These are phyloP conservation scores for Enchytraeus crypticus DNA, from an alignment of 2,888 invertebrate species.

Conservation along the genomic window DNA sequence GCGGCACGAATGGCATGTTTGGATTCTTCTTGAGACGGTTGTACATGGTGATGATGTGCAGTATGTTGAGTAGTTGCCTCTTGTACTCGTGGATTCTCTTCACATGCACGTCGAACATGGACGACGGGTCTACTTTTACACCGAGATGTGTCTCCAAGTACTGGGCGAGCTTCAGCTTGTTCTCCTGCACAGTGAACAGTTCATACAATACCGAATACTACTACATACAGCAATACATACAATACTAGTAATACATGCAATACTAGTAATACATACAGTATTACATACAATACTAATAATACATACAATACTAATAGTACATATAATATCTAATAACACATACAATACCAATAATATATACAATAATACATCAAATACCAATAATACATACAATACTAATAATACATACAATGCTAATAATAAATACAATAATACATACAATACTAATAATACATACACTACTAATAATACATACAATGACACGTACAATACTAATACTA, in stretches of 20 bases:
- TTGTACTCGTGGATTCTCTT: conserved; percentile 99
- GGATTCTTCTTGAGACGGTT: conserved; percentile 96
- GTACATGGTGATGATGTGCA: conserved; percentile 85
- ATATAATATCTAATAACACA: neutral
- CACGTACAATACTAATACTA: too few relatives aligned
- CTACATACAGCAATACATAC: too few relatives aligned
- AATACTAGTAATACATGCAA: neutral
- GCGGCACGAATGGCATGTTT: conserved; percentile 67
- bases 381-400: too few relatives aligned
- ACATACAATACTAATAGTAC: neutral
- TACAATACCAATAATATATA: neutral
- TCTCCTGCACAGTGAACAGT: conserved; percentile 57
- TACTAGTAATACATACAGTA: neutral
- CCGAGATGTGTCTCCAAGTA: conserved; percentile 80
- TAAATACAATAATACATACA: too few relatives aligned
- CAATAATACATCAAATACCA: neutral
- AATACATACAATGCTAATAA: neutral
- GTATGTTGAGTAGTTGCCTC: conserved; percentile 86
- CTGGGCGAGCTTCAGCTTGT: conserved; percentile 81
- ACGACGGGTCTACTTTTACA: conserved; percentile 78
- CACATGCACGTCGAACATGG: conserved; percentile 90
- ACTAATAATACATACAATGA: too few relatives aligned
- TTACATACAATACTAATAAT: too few relatives aligned
- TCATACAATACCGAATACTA: neutral
- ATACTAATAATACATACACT: too few relatives aligned